These are phyloP conservation scores for Tenualosa ilisha DNA, from an alignment of 2,797 vertebrate species.

Conservation along the genomic window DNA sequence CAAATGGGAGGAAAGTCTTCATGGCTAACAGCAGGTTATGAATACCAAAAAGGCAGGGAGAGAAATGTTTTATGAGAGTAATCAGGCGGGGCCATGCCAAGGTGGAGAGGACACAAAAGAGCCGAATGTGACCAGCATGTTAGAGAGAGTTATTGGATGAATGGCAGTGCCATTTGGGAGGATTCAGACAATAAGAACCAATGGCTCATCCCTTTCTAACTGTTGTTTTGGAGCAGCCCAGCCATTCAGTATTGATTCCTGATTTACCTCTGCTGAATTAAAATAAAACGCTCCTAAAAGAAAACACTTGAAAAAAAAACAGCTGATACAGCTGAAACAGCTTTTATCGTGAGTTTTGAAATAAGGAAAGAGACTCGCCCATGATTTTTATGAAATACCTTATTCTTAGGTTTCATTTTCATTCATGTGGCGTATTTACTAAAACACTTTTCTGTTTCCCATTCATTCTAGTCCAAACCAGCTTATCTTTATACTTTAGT, in stretches of 20 bases:
- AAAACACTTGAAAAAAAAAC: neutral
- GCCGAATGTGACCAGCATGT: conserved; percentile 7
- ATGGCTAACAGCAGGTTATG: neutral
- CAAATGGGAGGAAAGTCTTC: neutral
- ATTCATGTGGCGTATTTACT: neutral
- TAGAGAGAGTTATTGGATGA: neutral
- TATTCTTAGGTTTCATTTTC: neutral
- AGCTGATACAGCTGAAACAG: neutral
- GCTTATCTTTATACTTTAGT: neutral
- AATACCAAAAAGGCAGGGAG: conserved; percentile 7
- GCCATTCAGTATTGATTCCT: neutral
- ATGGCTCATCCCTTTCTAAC: neutral
- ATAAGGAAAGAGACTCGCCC: neutral
- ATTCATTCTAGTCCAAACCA: neutral
- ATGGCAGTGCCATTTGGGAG: neutral
- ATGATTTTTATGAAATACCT: neutral
- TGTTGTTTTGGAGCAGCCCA: neutral
- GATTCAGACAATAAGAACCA: neutral
- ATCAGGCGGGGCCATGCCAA: conserved; percentile 13
- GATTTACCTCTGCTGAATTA: neutral
- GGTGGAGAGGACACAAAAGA: conserved; percentile 1
- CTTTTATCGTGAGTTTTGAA: neutral
- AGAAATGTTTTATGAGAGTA: conserved; percentile 13
- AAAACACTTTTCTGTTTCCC: neutral
- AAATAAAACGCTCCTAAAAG: neutral